Percentiles rank a stretch among this genome's conserved stretches.
These are phyloP conservation scores for Thysanoteuthis rhombus DNA, from an alignment of 2,888 invertebrate species.

Conservation along the genomic window DNA sequence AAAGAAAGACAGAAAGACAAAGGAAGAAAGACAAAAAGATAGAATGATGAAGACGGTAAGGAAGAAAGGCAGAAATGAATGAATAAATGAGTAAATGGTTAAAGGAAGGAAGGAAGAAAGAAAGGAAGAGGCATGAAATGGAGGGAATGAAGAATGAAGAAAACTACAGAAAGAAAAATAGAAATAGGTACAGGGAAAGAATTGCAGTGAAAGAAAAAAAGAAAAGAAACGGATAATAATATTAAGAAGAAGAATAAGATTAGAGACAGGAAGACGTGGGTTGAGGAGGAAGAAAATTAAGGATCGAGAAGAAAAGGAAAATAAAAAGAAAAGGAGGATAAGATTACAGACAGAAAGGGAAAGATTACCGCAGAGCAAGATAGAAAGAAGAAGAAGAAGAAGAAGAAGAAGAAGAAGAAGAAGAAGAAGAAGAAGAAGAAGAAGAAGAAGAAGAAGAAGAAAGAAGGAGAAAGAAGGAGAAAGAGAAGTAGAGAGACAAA, in stretches of 20 bases:
- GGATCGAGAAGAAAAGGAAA: background rate
- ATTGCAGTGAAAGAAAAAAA: background rate
- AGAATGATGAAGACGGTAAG: background rate
- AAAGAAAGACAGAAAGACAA: background rate
- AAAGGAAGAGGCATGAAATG: fast-evolving
- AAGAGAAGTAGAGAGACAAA: background rate
- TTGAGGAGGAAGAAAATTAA: background rate
- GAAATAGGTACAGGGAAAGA: background rate
- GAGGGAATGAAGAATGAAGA: background rate
- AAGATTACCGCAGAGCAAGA: background rate
- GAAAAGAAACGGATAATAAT: background rate
- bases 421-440: background rate
- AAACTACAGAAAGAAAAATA: background rate
- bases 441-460: background rate
- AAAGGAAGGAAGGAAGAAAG: fast-evolving
- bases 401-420: background rate
- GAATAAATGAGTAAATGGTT: background rate
- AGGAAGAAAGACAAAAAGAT: background rate
- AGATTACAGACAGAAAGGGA: fast-evolving
- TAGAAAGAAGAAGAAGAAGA: background rate
- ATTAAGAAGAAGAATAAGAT: background rate
- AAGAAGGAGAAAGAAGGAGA: background rate
- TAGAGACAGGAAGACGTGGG: background rate
- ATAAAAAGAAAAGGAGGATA: background rate
- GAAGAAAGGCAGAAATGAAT: background rate